Base-by-base conservation (phyloP, 2,888 invertebrate species). In the Cheilosia grossa region DNA sequence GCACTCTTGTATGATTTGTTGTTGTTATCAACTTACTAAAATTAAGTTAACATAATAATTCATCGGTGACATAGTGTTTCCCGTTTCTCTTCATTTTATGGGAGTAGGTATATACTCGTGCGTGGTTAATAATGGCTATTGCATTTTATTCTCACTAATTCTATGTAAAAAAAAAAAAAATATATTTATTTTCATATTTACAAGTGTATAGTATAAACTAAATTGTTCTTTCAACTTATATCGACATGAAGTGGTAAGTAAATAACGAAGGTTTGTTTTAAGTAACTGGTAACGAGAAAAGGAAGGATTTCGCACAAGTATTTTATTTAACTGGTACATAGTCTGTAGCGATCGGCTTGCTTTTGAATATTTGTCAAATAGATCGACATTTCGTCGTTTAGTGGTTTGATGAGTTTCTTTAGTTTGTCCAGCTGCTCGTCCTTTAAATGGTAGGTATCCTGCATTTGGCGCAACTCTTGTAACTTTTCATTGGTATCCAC, bases 401-500 rank as follows among this genome's bases (percentile, higher is more conserved):
- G 91, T 4, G 92, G 91, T 73, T 94, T 93, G 53, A 96, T 94
- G 78, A 93, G 92, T 1, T 91, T 91, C 88, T 94, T 94, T 67
- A 96, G 92, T 66, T 93, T 92, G 53, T 91, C 91, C 63, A 96
- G 91, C 63, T 92, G 91, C 53, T 93, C 92, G 87, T 95, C 94
- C 89, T 95, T 94, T 27, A 93, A 93, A 72, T 91, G 91, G 88
- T 95, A 95, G 47, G 94, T 93, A 40, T 92, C 92, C 87, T 95
- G 94, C 93, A 95, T 93, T 54, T 87, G 87, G 51, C 91, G 89
- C 9, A 97, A 92, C 88, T 95, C 95, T 88, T 94, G 95, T 27
- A 96, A 92, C 90, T 96, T 96, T 78, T 93, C 94, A 89, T 94
- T 94, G 2, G 97, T 97, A 87, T 95, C 95, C 79, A 95, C 95